phyloP scores from a whole-genome alignment of 2,113 vertebrate genomes.

The Podarcis muralis region DNA sequence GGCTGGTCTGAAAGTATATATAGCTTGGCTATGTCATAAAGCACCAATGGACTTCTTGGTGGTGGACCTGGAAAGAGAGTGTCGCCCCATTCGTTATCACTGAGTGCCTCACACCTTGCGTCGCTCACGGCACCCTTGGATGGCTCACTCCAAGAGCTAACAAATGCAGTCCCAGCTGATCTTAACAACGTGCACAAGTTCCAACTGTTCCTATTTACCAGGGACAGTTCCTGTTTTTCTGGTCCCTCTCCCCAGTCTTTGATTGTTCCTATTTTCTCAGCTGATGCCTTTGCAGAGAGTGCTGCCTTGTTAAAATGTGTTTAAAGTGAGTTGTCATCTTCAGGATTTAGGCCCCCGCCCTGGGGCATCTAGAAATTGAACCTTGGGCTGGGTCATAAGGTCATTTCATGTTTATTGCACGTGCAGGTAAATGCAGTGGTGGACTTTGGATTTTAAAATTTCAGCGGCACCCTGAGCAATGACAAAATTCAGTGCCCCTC shows the following conservation, averaged over 20 bases:
- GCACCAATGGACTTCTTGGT: not conserved
- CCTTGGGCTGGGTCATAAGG: not conserved
- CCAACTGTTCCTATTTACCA: not conserved
- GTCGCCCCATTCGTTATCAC: too few species aligned
- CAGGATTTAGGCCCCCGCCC: not conserved
- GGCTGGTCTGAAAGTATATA: not conserved
- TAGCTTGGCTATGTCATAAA: not conserved
- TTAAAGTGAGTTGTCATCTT: not conserved
- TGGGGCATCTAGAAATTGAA: not conserved
- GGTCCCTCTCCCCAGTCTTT: not conserved
- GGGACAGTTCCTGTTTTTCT: not conserved
- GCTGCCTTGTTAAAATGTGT: not conserved
- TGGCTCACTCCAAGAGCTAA: not conserved
- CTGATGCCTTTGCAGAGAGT: not conserved
- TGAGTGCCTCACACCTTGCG: too few species aligned
- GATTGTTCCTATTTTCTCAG: not conserved
- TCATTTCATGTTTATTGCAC: not conserved
- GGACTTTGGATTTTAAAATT: too few species aligned
- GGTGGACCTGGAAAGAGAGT: not conserved
- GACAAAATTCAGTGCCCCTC: too few species aligned
- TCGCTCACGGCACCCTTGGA: not conserved
- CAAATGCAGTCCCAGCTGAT: not conserved
- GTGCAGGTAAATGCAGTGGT: not conserved
- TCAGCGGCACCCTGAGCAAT: too few species aligned
- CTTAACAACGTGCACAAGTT: not conserved